Conservation (phyloP, 2,113 vertebrate genomes). For the Pardalotus punctatus region DNA sequence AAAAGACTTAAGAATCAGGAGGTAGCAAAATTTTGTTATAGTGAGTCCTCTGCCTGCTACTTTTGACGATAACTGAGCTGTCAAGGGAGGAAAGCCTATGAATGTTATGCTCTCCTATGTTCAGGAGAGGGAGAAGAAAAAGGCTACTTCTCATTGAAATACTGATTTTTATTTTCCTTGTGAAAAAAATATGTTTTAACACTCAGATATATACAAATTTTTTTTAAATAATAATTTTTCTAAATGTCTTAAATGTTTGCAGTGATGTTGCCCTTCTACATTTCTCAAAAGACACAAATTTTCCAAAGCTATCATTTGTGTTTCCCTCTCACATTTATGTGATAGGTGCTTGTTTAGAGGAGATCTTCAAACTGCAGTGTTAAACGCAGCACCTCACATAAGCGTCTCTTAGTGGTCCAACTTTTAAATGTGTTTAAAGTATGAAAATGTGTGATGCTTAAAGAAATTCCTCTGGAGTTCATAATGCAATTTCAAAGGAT, state of each 20-base stretch:
- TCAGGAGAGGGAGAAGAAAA: not conserved
- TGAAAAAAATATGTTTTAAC: not conserved
- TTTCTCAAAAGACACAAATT: not conserved
- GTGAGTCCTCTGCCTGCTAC: not conserved
- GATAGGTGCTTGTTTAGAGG: not conserved
- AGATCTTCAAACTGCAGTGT: not conserved
- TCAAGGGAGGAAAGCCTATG: not conserved
- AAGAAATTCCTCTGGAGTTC: not conserved
- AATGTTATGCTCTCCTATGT: not conserved
- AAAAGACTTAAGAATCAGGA: not conserved
- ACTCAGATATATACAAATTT: not conserved
- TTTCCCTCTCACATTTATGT: not conserved
- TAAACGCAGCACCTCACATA: not conserved
- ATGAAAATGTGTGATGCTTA: not conserved
- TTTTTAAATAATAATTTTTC: not conserved
- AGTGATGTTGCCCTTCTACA: not conserved
- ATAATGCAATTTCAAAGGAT: not conserved
- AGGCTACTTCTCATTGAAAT: not conserved
- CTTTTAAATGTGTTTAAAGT: not conserved
- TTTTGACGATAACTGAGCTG: not conserved
- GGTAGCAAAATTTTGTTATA: not conserved
- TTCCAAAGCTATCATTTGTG: not conserved
- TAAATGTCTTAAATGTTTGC: not conserved
- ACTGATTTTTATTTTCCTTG: not conserved
- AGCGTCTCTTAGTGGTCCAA: not conserved